Evolutionary conservation across 2,113 vertebrate genomes (phyloP).

Genomic region (Chionodraco myersi): DNA sequence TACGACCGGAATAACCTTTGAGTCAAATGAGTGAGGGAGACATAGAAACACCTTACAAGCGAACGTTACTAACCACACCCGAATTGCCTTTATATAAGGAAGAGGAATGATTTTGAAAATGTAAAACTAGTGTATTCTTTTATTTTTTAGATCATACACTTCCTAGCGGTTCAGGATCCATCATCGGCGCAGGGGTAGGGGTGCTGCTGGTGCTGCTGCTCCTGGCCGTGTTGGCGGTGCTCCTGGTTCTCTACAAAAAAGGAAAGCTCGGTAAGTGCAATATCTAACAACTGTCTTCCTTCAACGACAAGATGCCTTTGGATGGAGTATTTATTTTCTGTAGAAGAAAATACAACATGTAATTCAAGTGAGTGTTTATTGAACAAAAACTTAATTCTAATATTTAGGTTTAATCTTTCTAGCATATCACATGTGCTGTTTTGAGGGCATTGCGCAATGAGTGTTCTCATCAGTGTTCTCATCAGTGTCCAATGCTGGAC

Average conservation of each 20-base stretch:
- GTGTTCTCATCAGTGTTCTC: too few relatives aligned
- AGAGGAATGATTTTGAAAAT: background rate
- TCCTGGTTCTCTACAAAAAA: background rate
- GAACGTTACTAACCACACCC: too few relatives aligned
- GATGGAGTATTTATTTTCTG: background rate
- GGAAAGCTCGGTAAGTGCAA: background rate
- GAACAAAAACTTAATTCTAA: background rate
- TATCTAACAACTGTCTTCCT: background rate
- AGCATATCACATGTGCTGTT: background rate
- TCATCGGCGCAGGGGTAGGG: accelerated
- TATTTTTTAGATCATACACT: background rate
- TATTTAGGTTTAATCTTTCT: background rate
- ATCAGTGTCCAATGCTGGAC: too few relatives aligned
- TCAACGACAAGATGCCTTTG: too few relatives aligned
- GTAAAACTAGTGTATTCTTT: too few relatives aligned
- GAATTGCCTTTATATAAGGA: background rate
- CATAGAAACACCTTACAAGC: too few relatives aligned
- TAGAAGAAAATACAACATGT: too few relatives aligned
- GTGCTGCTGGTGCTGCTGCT: accelerated
- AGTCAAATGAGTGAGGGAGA: too few relatives aligned
- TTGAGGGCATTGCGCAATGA: background rate
- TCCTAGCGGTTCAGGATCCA: accelerated
- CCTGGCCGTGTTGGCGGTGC: accelerated
- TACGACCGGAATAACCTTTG: too few relatives aligned
- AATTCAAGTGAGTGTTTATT: too few relatives aligned